Base-by-base conservation (phyloP, 2,888 invertebrate species). In the Hymenopus coronatus region DNA sequence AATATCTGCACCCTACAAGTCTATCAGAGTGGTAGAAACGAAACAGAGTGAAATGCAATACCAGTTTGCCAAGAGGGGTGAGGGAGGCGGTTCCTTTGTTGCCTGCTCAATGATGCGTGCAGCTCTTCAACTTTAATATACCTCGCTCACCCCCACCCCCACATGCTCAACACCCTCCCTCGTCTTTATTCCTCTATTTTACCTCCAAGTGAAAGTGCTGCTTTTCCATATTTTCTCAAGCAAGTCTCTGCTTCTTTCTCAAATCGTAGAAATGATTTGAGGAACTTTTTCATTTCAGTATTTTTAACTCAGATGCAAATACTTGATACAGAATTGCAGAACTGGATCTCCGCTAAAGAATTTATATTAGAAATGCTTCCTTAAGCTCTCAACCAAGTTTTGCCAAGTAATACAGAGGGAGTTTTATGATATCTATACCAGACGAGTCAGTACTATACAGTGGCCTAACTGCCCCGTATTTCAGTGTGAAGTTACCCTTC, bases 71-170 rank as follows among this genome's bases (percentile, higher is more conserved):
- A 88, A 30, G 83, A 84, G 54, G 20, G 40, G 81, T 25, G 81
- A 28, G 86, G 30, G 9, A 86, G 46, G 81, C 86, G 81, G 81
- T 86, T 81, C 86, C 86, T 86, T 86, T 70, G 54, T 70, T 86
- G 86, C 81, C 9, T 14, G 14, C 86, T 86, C 86, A 30, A 86
- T 86, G 86, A 30, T 33, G 54, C 28, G 81, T 81, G 81, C 15
- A 15, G 81, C 86, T 25, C 86, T 86, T 86, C 70, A 86, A 81
- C 28, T 86, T 86, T 86, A 86, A 86, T 86, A 86, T 86, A 81
- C 85, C 54, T 70, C 54, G 27, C 84, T 20, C 33, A 33, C 46
- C n/a, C 81, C 15, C 28, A 86, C 81, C 81, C n/a, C 46, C 27
- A 85, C 40, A 46, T 46, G 46, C 27, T 85, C 85, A 86, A 81